phyloP scores from a whole-genome alignment of 2,797 vertebrate species.

The Manis crassicaudata region DNA sequence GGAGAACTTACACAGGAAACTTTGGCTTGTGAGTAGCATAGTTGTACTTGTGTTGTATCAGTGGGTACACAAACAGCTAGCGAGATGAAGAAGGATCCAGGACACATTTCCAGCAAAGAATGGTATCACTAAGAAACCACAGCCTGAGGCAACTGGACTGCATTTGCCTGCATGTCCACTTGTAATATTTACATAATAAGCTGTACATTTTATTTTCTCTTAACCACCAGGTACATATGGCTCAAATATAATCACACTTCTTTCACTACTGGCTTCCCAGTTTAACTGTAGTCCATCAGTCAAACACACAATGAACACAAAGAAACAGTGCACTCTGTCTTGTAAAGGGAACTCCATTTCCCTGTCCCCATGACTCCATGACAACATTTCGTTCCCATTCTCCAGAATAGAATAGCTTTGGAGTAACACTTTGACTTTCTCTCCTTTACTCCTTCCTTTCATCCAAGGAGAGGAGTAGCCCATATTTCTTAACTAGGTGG shows the following conservation, averaged over 20 bases:
- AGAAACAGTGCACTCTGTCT: neutral
- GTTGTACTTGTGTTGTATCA: neutral
- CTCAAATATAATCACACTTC: conserved; percentile 40
- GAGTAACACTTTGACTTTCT: neutral
- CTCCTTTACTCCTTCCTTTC: neutral
- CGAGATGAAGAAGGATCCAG: neutral
- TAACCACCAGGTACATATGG: neutral
- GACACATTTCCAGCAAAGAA: neutral
- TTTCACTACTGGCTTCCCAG: neutral
- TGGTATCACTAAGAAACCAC: neutral
- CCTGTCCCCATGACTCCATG: neutral
- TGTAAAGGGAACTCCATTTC: neutral
- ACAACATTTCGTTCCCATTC: neutral
- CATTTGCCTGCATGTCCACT: neutral
- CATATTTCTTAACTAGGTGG: neutral
- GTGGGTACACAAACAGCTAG: neutral
- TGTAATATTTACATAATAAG: neutral
- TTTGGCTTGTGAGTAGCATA: neutral
- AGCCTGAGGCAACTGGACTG: neutral
- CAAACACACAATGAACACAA: conserved; percentile 30
- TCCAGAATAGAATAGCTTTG: neutral
- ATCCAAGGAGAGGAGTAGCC: neutral
- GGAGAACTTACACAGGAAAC: neutral
- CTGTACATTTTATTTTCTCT: neutral
- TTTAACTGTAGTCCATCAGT: conserved; percentile 23